Conservation (phyloP, 2,888 invertebrate species). For the Apotomis betuletana region DNA sequence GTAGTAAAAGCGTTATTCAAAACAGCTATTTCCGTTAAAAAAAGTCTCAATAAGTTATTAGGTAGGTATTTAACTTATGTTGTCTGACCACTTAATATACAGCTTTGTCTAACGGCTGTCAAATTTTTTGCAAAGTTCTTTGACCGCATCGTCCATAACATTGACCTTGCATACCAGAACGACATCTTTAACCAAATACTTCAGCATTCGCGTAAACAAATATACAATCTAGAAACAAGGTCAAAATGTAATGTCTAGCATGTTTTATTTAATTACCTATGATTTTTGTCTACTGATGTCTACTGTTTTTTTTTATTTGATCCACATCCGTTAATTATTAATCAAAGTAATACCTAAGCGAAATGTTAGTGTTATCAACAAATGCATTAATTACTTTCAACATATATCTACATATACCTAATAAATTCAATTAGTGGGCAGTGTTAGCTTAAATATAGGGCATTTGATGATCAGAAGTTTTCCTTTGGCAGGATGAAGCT, state of each 20-base stretch:
- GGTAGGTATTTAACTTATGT: background rate
- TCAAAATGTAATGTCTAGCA: background rate
- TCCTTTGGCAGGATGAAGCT: no score
- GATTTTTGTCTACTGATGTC: background rate
- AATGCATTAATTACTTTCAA: no score
- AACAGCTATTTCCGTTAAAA: slow-evolving; percentile 15
- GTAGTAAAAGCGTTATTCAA: slow-evolving; percentile 5
- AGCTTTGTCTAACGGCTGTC: slow-evolving; percentile 20
- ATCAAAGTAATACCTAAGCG: background rate
- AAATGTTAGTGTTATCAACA: no score
- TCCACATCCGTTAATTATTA: background rate
- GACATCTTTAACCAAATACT: background rate
- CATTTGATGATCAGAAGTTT: no score
- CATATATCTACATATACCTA: no score
- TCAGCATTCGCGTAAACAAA: background rate
- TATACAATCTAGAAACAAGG: background rate
- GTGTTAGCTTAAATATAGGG: no score
- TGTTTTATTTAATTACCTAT: background rate
- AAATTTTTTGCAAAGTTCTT: slow-evolving; percentile 26
- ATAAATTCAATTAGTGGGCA: no score
- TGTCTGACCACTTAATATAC: background rate
- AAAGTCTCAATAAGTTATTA: background rate
- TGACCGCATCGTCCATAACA: slow-evolving; percentile 33
- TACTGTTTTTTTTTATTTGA: background rate
- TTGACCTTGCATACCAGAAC: slow-evolving; percentile 24